These are phyloP conservation scores for Hepsetus odoe DNA, from an alignment of 2,113 vertebrate species.

Conservation along the genomic window DNA sequence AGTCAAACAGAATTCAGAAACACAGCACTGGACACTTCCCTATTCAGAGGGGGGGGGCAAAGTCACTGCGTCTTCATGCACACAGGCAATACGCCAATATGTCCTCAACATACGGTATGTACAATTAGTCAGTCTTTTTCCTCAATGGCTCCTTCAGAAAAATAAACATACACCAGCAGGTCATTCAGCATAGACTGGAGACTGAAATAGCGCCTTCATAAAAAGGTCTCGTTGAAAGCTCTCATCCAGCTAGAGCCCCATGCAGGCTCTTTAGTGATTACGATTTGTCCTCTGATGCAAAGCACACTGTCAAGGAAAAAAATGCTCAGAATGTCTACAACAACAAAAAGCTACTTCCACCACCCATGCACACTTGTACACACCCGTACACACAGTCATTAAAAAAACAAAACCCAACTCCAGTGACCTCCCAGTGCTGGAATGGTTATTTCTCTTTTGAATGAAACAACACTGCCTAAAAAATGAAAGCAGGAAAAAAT, in stretches of 20 bases:
- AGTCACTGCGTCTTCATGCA: conserved; percentile 46
- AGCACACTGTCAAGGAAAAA: conserved; percentile 46
- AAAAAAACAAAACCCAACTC: conserved; percentile 61
- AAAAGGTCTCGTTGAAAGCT: conserved; percentile 41
- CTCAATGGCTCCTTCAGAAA: conserved; percentile 53
- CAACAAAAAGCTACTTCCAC: conserved; percentile 53
- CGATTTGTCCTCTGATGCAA: conserved; percentile 27
- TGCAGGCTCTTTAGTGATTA: conserved; percentile 19
- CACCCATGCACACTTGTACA: conserved; percentile 35
- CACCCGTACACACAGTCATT: conserved; percentile 41
- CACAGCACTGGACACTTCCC: conserved; percentile 32
- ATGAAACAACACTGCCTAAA: conserved; percentile 22
- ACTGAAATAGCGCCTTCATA: conserved; percentile 41
- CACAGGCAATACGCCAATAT: conserved; percentile 1
- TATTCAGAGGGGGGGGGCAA: conserved; percentile 38
- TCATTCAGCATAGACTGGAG: conserved; percentile 8
- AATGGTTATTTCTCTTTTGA: conserved; percentile 67
- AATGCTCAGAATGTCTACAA: conserved; percentile 52
- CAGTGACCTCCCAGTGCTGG: conserved; percentile 76
- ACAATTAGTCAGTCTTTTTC: conserved; percentile 54
- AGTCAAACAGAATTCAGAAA: conserved; percentile 72
- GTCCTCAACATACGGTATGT: conserved; percentile 46
- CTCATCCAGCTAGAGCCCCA: conserved; percentile 40
- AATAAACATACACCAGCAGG: conserved; percentile 58
- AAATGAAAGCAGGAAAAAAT: conserved; percentile 31